These are phyloP conservation scores for Hylia prasina DNA, from an alignment of 2,113 vertebrate genomes.

Conservation along the genomic window DNA sequence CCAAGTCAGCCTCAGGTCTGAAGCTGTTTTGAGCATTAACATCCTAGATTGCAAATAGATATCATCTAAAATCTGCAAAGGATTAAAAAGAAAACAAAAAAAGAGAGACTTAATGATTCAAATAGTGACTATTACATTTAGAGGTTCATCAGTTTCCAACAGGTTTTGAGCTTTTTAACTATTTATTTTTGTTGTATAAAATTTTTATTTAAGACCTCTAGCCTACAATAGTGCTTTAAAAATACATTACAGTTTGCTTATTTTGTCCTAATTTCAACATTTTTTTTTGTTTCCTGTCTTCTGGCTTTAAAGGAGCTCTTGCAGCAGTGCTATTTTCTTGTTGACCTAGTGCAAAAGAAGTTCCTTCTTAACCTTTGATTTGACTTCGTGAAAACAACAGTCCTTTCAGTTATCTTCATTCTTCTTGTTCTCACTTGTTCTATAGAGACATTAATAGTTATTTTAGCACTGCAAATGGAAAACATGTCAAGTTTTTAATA, in stretches of 20 bases:
- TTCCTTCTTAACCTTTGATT: neutral
- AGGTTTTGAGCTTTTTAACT: neutral
- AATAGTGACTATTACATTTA: neutral
- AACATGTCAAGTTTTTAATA: neutral
- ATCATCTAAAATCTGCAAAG: neutral
- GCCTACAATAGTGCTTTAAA: neutral
- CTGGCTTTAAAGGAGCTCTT: neutral
- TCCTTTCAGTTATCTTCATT: neutral
- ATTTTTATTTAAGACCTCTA: neutral
- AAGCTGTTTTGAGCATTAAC: neutral
- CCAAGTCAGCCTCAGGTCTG: neutral
- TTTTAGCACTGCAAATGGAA: neutral
- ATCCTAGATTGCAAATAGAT: neutral
- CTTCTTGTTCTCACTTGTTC: neutral
- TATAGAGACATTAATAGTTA: neutral
- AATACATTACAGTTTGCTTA: neutral
- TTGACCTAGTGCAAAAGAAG: neutral
- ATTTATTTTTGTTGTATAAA: neutral
- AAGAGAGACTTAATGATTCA: fast-evolving
- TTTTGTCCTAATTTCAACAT: neutral
- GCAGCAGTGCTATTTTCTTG: neutral
- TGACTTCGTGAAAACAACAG: neutral
- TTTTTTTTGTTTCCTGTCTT: neutral
- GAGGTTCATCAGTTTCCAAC: neutral
- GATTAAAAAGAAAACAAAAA: neutral